These are phyloP conservation scores for Calidris pygmaea DNA, from an alignment of 2,113 vertebrate species.

Conservation along the genomic window DNA sequence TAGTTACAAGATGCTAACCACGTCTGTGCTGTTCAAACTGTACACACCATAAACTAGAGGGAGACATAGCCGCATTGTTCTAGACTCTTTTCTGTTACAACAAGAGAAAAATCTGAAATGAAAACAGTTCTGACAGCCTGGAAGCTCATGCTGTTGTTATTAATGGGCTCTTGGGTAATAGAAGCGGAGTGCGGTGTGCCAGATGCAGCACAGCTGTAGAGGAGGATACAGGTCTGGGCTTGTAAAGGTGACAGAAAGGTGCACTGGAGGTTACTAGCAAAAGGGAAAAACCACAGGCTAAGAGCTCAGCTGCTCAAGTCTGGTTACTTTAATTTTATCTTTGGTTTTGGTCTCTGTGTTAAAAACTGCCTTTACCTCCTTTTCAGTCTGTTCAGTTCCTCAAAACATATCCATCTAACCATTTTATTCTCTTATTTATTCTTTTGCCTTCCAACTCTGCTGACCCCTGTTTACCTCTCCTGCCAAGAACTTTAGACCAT, in stretches of 20 bases:
- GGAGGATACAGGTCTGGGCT: neutral
- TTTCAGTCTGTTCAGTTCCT: neutral
- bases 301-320: neutral
- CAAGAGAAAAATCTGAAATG: slow-evolving; percentile 9
- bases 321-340: neutral
- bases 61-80: neutral
- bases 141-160: slow-evolving; percentile 17
- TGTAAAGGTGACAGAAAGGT: neutral
- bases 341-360: neutral
- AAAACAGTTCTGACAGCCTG: slow-evolving; percentile 24
- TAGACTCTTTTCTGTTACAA: neutral
- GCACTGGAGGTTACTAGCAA: neutral
- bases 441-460: neutral
- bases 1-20: neutral
- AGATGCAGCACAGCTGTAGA: neutral
- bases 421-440: neutral
- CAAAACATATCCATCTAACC: neutral
- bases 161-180: slow-evolving; percentile 22
- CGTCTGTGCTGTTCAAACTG: neutral
- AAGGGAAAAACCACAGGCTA: neutral
- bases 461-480: neutral
- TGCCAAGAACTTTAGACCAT: neutral
- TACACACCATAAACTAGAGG: neutral
- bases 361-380: neutral
- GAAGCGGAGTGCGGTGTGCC: neutral